Base-by-base conservation (phyloP, 2,113 vertebrate genomes). In the Thomomys bottae region DNA sequence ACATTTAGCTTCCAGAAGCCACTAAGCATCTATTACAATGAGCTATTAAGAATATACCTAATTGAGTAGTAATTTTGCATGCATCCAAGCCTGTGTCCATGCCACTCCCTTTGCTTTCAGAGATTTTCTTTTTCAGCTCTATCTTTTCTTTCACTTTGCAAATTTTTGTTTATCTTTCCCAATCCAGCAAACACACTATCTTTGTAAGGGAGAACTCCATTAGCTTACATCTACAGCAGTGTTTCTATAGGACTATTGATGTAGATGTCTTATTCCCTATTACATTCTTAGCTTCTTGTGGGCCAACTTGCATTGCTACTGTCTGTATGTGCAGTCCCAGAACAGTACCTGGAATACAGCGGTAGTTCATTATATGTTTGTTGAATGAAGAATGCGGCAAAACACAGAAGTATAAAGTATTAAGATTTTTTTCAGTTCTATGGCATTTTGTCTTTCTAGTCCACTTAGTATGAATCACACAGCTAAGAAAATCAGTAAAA, bases 401-500 rank as follows among this genome's bases (percentile, higher is more conserved):
- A 87, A 30, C 12, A 81, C 63, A 72, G 11, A 87, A 45, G n/a
- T 82, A 82, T 87, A 24, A 92, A 94, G 91, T 89, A 42, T 42
- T 30, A 86, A 91, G 76, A 15, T 83, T 18, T 38, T 76, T 85
- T 45, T 2, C n/a, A 87, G 66, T 42, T 34, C n/a, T 70, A 12
- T n/a, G 59, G 6, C 84, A 80, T 83, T 84, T 73, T 49, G 57
- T 94, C 83, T 87, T 86, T 75, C 42, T 88, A 45, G 83, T 89
- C 24, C 32, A 88, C 42, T 94, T 82, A 88, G 30, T 70, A 42
- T 89, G 81, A 89, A 77, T 80, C 57, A 67, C 23, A 87, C 30
- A 88, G 64, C 87, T 90, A 96, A 92, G 24, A 57, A 80, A 92
- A 94, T 94, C 36, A 81, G 67, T 95, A 93, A 90, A 92, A 66